Conservation (phyloP, 2,113 vertebrate genomes). For the Thunnus thynnus region DNA sequence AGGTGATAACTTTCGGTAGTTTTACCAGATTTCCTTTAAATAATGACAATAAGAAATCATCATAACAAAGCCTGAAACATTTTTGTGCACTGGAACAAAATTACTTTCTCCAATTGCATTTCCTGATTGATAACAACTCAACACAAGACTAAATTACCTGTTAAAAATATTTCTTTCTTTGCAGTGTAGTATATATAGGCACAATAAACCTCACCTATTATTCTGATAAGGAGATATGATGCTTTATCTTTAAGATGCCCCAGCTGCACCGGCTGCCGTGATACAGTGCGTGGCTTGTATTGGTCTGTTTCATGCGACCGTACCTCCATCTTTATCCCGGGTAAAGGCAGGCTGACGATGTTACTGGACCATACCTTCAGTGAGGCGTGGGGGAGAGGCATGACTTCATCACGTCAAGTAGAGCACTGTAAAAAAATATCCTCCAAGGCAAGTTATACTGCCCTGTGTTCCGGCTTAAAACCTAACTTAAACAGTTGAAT, state of each 20-base stretch:
- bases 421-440: conserved; percentile 56
- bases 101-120: neutral
- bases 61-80: neutral
- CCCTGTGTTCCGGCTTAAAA: neutral
- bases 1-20: neutral
- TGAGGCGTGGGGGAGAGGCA: conserved; percentile 58
- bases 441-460: conserved; percentile 7
- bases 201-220: conserved; percentile 15
- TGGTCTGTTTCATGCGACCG: conserved; percentile 64
- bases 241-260: conserved; percentile 70
- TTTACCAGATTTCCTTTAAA: neutral
- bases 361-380: conserved; percentile 64
- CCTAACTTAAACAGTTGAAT: neutral
- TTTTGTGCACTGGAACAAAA: neutral
- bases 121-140: neutral
- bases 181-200: conserved; percentile 19
- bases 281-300: conserved; percentile 36
- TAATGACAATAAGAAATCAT: too few relatives aligned
- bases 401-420: conserved; percentile 78
- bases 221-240: conserved; percentile 28
- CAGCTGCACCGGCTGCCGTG: conserved; percentile 28
- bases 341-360: conserved; percentile 55
- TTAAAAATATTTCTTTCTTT: neutral
- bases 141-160: neutral
- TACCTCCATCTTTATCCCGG: conserved; percentile 57